phyloP scores from a whole-genome alignment of 2,797 vertebrate species.

The Prionace glauca region DNA sequence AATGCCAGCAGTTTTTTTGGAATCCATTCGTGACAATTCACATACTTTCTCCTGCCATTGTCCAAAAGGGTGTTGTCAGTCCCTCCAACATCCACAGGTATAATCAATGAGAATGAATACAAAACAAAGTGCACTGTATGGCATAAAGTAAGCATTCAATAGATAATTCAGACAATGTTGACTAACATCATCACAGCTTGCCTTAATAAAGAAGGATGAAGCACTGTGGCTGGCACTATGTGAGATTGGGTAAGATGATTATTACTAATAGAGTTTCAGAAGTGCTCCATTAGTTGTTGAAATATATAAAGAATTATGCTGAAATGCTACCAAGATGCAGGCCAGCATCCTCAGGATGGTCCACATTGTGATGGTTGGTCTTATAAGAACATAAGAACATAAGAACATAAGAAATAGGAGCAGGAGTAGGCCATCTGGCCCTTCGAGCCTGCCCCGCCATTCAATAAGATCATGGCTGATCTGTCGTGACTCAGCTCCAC shows the following conservation, averaged over 20 bases:
- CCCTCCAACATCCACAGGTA: background rate
- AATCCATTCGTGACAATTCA: background rate
- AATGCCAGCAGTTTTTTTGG: background rate
- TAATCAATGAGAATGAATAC: background rate
- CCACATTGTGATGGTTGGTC: background rate
- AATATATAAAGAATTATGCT: background rate
- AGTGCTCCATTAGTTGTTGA: background rate
- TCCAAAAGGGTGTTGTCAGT: background rate
- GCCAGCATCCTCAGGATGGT: background rate
- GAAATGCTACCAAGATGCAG: background rate
- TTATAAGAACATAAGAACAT: too few species aligned
- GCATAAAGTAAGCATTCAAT: background rate
- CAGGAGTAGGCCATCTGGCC: too few species aligned
- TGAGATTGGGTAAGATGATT: background rate
- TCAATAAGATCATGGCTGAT: too few species aligned
- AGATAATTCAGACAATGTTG: background rate
- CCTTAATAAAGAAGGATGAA: background rate
- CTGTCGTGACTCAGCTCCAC: too few species aligned
- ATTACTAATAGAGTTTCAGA: background rate
- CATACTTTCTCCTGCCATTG: background rate
- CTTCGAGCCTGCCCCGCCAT: too few species aligned
- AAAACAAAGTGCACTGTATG: background rate
- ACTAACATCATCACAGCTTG: background rate
- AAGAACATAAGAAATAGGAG: too few species aligned
- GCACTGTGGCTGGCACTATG: background rate